These are phyloP conservation scores for Drosophila tristis DNA, from an alignment of 1,140 invertebrate genomes.

Conservation along the genomic window DNA sequence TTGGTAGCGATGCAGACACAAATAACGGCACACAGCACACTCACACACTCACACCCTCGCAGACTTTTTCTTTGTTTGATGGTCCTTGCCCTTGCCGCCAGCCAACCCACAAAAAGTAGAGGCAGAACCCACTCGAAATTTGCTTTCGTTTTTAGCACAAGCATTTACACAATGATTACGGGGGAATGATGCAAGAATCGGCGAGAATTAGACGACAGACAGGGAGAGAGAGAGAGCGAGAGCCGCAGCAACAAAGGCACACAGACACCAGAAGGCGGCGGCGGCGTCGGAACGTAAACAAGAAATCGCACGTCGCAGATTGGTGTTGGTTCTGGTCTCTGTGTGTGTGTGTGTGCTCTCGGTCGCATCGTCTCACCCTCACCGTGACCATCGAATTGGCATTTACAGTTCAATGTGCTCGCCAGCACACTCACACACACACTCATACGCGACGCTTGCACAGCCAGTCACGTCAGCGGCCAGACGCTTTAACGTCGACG, in stretches of 20 bases:
- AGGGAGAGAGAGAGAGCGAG: conserved; percentile 15
- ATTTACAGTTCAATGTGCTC: conserved; percentile 81
- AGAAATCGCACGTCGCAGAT: conserved; percentile 65
- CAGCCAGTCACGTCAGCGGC: conserved; percentile 57
- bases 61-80: conserved; percentile 65
- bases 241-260: conserved; percentile 55
- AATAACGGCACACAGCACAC: neutral
- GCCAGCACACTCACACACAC: conserved; percentile 30
- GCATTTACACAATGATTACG: conserved; percentile 76
- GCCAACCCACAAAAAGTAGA: neutral
- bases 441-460: conserved; percentile 7
- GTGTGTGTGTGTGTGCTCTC: conserved; percentile 1
- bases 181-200: conserved; percentile 77
- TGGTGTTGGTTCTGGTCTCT: neutral
- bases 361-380: conserved; percentile 46
- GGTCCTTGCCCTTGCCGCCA: conserved; percentile 70
- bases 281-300: conserved; percentile 62
- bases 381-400: conserved; percentile 79
- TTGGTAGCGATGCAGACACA: neutral
- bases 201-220: conserved; percentile 47
- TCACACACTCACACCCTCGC: conserved; percentile 1
- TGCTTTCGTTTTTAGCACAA: conserved; percentile 73
- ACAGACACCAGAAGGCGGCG: conserved; percentile 18
- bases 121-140: conserved; percentile 32
- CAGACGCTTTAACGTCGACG: conserved; percentile 68